Base-by-base conservation (phyloP, 2,113 vertebrate species). In the Ceratotherium simum region DNA sequence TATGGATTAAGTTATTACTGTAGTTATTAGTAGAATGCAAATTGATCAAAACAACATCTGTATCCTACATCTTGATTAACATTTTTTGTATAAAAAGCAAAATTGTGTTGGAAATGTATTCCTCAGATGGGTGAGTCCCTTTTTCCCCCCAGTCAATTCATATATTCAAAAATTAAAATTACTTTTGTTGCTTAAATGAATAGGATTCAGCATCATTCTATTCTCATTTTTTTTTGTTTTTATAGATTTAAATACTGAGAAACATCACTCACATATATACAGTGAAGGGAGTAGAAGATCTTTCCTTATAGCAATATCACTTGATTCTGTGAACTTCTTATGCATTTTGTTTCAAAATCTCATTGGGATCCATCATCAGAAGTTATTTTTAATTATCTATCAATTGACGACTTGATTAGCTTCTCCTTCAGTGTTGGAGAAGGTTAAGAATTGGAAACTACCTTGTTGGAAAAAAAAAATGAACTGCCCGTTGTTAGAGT, bases 21-120 rank as follows among this genome's bases (percentile, higher is more conserved):
- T 72, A 48, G 51, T 65, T 95, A 48, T 67, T 94, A 69, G 29
- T 18, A 72, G 67, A 29, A 56, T 36, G 62, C 2, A 90, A 90
- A 8, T 85, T 82, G 62, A 90, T 62, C 79, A 79, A 82, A 82
- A 73, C 42, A 65, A 27, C 16, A 48, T 67, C 3, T 54, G 39
- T 65, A 6, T 51, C 42, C 79, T 92, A 87, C 72, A 84, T 94
- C 56, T 95, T 90, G 79, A 94, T 90, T 93, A 60, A 93, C 88
- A 83, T 31, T 14, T 78, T 91, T 65, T 85, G 72, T 93, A 58
- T 18, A 81, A 88, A 48, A 76, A 65, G 27, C 56, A 60, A 82
- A 76, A 79, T 51, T 90, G 0, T 84, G 88, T 85, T 97, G 70
- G 75, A 95, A 95, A 93, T 67, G 2, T 60, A 72, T 78, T 76